phyloP scores from a whole-genome alignment of 92 coral and sea anemone genomes.

The Palythoa grandis region DNA sequence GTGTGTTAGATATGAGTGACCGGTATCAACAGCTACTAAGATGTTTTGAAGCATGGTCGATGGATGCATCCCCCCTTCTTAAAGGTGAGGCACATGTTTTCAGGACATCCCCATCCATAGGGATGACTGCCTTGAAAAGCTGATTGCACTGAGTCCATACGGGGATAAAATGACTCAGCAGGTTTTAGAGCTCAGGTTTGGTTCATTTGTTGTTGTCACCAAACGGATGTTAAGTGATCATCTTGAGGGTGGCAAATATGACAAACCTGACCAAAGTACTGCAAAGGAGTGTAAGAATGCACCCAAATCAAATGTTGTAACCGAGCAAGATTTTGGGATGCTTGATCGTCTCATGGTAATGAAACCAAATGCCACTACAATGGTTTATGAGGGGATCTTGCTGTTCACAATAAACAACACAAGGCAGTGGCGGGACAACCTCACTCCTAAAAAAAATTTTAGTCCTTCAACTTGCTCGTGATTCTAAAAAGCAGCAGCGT shows the following conservation, averaged over 20 bases:
- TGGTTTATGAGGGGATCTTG: conserved; percentile 46
- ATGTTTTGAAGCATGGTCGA: conserved; percentile 40
- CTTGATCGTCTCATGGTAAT: conserved; percentile 5
- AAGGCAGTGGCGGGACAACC: conserved; percentile 36
- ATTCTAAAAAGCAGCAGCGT: conserved; percentile 6
- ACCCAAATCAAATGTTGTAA: conserved; percentile 38
- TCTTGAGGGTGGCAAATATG: conserved; percentile 46
- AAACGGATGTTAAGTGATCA: conserved; percentile 46
- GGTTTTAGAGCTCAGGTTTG: conserved; percentile 46
- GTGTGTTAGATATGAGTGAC: conserved; percentile 8
- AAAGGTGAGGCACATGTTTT: conserved; percentile 31
- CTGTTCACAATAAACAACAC: conserved; percentile 49
- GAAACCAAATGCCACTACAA: conserved; percentile 53
- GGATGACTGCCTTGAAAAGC: conserved; percentile 37
- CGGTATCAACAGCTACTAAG: conserved; percentile 30
- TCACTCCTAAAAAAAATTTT: conserved; percentile 15
- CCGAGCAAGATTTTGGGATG: not conserved
- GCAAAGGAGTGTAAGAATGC: conserved; percentile 30
- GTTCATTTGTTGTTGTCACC: conserved; percentile 50
- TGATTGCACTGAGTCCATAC: conserved; percentile 17
- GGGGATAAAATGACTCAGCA: conserved; percentile 45
- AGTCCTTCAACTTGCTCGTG: conserved; percentile 9
- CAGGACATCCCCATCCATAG: conserved; percentile 21
- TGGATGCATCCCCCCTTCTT: conserved; percentile 45
- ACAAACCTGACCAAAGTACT: conserved; percentile 31